Percentiles rank a stretch among this genome's conserved stretches.
These are phyloP conservation scores for Nudaria mundana DNA, from an alignment of 2,888 invertebrate genomes.

Conservation along the genomic window DNA sequence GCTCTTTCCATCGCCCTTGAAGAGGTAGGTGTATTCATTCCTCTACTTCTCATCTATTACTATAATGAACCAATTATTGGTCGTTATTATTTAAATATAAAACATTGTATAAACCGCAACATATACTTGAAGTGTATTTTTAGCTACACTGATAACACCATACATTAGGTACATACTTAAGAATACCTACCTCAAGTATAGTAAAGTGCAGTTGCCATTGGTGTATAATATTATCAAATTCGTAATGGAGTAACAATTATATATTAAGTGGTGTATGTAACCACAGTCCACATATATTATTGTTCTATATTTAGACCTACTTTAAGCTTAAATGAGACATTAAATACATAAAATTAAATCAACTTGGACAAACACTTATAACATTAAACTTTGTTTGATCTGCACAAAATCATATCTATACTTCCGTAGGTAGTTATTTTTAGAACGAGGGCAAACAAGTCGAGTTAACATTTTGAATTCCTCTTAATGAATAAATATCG, in stretches of 20 bases:
- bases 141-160: constrained; percentile 13
- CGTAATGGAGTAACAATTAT: constrained; percentile 8
- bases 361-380: constrained; percentile 28
- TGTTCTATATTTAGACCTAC: constrained; percentile 16
- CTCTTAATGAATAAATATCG: constrained; percentile 29
- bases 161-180: background rate
- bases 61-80: no score
- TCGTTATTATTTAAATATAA: background rate
- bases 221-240: constrained; percentile 16
- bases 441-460: constrained; percentile 45
- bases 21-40: constrained; percentile 77
- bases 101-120: constrained; percentile 29
- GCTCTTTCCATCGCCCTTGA: constrained; percentile 94
- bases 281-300: no score
- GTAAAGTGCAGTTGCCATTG: constrained; percentile 20
- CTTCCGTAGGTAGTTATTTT: constrained; percentile 58
- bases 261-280: no score
- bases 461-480: constrained; percentile 39
- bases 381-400: constrained; percentile 49
- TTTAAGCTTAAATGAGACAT: constrained; percentile 7
- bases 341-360: constrained; percentile 16
- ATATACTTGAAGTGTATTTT: constrained; percentile 34
- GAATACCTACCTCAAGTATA: constrained; percentile 15
- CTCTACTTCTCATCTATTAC: no score
- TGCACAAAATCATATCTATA: constrained; percentile 53